phyloP scores from a whole-genome alignment of 2,888 invertebrate genomes.

The Cataglyphis livida region DNA sequence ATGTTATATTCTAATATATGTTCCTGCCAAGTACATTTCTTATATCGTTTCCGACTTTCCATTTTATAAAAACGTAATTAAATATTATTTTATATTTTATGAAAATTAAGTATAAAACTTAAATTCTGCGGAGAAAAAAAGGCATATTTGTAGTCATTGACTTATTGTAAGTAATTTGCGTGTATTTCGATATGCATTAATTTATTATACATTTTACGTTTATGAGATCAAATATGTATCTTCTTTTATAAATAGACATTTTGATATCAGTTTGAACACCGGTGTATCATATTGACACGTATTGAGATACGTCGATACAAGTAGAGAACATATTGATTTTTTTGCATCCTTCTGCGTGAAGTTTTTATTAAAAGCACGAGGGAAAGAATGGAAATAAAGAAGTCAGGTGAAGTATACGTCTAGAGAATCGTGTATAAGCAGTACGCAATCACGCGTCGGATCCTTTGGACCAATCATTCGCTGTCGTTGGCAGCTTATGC shows the following conservation, averaged over 20 bases:
- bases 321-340: constrained; percentile 22
- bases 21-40: background rate
- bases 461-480: constrained; percentile 26
- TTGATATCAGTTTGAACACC: constrained; percentile 3
- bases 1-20: constrained; percentile 7
- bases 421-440: constrained; percentile 13
- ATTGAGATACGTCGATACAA: constrained; percentile 19
- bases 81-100: constrained; percentile 6
- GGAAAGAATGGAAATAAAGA: background rate
- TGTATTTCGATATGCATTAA: background rate
- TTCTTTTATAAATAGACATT: constrained; percentile 21
- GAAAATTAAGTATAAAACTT: constrained; percentile 17
- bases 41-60: background rate
- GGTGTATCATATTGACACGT: constrained; percentile 23
- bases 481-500: constrained; percentile 14
- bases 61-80: background rate
- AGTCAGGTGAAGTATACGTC: background rate
- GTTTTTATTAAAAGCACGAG: constrained; percentile 23
- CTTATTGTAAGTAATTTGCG: background rate
- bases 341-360: background rate
- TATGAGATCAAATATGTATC: background rate
- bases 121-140: background rate
- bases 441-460: constrained; percentile 17
- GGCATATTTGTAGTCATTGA: background rate
- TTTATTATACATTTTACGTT: background rate